A percentile compares a stretch with the other conserved stretches of the same genome.
Evolutionary conservation across 2,888 invertebrate species (phyloP).

Genomic region (Sarcophaga variegata): DNA sequence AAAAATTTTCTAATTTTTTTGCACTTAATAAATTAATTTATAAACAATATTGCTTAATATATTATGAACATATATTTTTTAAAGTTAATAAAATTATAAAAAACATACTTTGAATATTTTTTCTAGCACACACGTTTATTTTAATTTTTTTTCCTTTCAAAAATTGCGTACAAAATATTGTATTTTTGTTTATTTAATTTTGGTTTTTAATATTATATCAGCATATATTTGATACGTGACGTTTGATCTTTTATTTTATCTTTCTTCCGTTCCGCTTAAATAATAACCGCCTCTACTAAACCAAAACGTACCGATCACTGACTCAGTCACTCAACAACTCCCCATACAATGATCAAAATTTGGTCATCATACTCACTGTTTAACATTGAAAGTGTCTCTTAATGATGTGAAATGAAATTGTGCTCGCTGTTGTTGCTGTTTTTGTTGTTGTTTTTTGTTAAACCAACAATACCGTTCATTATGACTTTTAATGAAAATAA

Average conservation of each 20-base stretch:
- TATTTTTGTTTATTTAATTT: constrained; percentile 34
- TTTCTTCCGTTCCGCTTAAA: constrained; percentile 1
- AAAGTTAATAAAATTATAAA: constrained; percentile 18
- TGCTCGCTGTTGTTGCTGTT: too few species aligned
- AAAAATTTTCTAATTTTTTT: constrained; percentile 17
- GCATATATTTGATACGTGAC: neutral
- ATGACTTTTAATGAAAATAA: neutral
- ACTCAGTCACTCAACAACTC: constrained; percentile 70
- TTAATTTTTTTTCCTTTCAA: constrained; percentile 22
- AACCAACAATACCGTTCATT: neutral
- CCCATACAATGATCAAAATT: constrained; percentile 51
- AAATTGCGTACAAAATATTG: constrained; percentile 39
- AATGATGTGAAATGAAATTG: constrained; percentile 42
- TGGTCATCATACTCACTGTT: constrained; percentile 57
- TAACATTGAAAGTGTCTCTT: constrained; percentile 41
- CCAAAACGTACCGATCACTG: constrained; percentile 67
- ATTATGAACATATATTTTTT: neutral
- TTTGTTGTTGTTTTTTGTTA: neutral
- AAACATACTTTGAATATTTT: constrained; percentile 48
- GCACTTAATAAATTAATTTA: constrained; percentile 56
- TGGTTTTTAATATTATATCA: neutral
- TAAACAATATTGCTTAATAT: neutral
- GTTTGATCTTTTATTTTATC: neutral
- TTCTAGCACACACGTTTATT: constrained; percentile 37
- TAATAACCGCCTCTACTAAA: constrained; percentile 8